Evolutionary conservation across 1,140 invertebrate species (phyloP).

Genomic region (Papilio polytes): DNA sequence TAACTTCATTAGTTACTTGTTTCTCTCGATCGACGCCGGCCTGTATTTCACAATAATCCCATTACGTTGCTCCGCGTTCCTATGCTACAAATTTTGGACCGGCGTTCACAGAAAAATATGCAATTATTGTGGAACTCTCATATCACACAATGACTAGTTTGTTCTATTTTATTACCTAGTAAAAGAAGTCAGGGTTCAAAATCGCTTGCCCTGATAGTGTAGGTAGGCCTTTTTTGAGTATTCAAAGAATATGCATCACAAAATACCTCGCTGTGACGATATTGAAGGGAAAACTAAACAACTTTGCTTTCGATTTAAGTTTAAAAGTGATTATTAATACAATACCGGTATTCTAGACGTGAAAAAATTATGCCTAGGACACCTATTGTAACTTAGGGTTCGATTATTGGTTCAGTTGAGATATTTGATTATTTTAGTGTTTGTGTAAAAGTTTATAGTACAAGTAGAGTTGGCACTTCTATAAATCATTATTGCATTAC

Average conservation of each 20-base stretch:
- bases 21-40: constrained; percentile 79
- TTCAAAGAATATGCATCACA: constrained; percentile 2
- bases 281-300: constrained; percentile 37
- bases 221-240: not conserved
- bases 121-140: not conserved
- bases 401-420: not conserved
- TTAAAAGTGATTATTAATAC: constrained; percentile 26
- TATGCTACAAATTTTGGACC: constrained; percentile 54
- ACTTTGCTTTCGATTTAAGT: constrained; percentile 31
- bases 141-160: constrained; percentile 34
- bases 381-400: not conserved
- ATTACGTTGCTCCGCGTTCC: constrained; percentile 66
- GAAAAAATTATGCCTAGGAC: not conserved
- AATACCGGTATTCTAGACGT: not conserved
- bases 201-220: not conserved
- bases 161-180: not conserved
- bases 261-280: constrained; percentile 21
- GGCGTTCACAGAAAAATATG: constrained; percentile 27
- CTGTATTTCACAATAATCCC: constrained; percentile 81
- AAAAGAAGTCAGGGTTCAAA: not conserved
- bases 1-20: constrained; percentile 82
- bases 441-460: too few species aligned
- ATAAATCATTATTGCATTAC: not conserved
- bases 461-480: too few species aligned
- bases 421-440: too few species aligned